Evolutionary conservation across 2,888 invertebrate genomes (phyloP).

Genomic region (Lepidochitona cinerea): DNA sequence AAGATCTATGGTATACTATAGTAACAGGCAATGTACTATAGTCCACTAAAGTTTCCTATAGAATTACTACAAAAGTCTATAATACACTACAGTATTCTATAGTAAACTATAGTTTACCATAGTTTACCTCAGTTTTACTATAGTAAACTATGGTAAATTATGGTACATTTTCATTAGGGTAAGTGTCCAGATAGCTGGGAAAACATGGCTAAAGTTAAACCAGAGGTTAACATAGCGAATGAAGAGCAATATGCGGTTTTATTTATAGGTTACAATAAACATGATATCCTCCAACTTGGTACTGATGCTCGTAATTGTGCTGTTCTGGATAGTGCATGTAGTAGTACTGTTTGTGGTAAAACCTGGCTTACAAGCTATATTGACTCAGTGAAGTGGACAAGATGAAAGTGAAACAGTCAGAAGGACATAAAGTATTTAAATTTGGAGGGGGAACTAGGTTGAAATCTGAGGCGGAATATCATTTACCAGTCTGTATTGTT

Average conservation of each 20-base stretch:
- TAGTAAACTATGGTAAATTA: too few relatives aligned
- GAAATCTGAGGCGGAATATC: slow-evolving; percentile 14
- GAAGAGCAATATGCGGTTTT: neutral
- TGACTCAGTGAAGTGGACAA: slow-evolving; percentile 7
- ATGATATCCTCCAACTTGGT: neutral
- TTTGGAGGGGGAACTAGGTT: slow-evolving; percentile 28
- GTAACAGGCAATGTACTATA: too few relatives aligned
- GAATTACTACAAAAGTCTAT: too few relatives aligned
- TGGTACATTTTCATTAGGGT: too few relatives aligned
- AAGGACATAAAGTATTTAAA: neutral
- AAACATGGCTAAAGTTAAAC: slow-evolving; percentile 8
- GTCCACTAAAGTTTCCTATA: too few relatives aligned
- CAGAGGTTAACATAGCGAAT: too few relatives aligned
- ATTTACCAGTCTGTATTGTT: slow-evolving; percentile 25
- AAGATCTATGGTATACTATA: too few relatives aligned
- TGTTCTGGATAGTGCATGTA: slow-evolving; percentile 31
- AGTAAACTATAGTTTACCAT: too few relatives aligned
- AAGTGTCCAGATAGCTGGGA: slow-evolving; percentile 11
- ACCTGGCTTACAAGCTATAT: slow-evolving; percentile 22
- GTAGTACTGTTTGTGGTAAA: slow-evolving; percentile 25
- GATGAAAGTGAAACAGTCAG: neutral
- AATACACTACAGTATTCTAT: too few relatives aligned
- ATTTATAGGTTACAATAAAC: neutral
- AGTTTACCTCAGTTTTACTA: too few relatives aligned
- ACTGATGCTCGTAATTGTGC: slow-evolving; percentile 27